Evolutionary conservation across 1,140 invertebrate genomes (phyloP).

Genomic region (Drosophila repleta): DNA sequence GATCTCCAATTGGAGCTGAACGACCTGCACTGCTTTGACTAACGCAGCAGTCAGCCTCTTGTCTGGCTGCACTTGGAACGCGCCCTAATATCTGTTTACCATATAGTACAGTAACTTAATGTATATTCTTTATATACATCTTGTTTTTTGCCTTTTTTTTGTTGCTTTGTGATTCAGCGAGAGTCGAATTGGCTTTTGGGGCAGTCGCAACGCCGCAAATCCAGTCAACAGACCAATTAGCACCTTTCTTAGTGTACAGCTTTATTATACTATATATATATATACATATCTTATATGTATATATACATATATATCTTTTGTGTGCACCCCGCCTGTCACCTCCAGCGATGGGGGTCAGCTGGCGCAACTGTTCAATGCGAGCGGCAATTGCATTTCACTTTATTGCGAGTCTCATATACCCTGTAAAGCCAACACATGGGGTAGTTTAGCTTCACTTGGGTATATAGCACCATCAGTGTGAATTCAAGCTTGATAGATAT

Average conservation of each 20-base stretch:
- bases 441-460: not conserved
- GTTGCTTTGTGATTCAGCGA: slow-evolving; percentile 12
- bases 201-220: not conserved
- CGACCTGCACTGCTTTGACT: not conserved
- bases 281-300: not conserved
- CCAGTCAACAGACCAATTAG: slow-evolving; percentile 20
- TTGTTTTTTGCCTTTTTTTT: not conserved
- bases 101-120: not conserved
- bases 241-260: slow-evolving; percentile 15
- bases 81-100: slow-evolving; percentile 5
- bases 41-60: slow-evolving; percentile 4
- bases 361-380: slow-evolving; percentile 7
- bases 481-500: not conserved
- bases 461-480: too few species aligned
- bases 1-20: not conserved
- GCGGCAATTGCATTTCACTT: slow-evolving; percentile 31
- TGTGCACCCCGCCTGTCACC: not conserved
- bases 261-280: not conserved
- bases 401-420: not conserved
- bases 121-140: not conserved
- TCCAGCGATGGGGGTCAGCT: slow-evolving; percentile 1
- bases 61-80: not conserved
- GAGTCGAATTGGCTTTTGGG: slow-evolving; percentile 18
- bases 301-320: slow-evolving; percentile 1
- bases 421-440: not conserved